These are phyloP conservation scores for Pammene aurita DNA, from an alignment of 2,888 invertebrate genomes.

Conservation along the genomic window DNA sequence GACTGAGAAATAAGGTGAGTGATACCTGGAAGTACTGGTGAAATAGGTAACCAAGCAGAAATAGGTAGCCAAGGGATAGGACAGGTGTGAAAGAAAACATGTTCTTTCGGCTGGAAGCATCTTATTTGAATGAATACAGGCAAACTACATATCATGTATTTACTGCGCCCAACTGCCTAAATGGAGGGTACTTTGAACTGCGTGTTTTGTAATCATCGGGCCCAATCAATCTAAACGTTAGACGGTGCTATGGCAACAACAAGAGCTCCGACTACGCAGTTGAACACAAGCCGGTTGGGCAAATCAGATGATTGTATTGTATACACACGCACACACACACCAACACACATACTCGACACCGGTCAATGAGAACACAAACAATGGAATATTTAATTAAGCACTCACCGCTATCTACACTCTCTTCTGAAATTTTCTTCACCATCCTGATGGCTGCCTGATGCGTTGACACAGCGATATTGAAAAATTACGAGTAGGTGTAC, in stretches of 20 bases:
- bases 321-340: conserved; percentile 1
- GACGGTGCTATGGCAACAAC: conserved; percentile 44
- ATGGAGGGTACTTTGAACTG: conserved; percentile 1
- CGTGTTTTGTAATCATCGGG: neutral
- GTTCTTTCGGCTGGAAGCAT: neutral
- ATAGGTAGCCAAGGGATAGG: neutral
- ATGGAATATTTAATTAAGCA: conserved; percentile 47
- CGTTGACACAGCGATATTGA: conserved; percentile 74
- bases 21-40: neutral
- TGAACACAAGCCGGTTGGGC: conserved; percentile 49
- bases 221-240: conserved; percentile 19
- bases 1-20: neutral
- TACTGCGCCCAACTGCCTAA: neutral
- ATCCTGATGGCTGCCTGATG: conserved; percentile 74
- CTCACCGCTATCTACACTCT: conserved; percentile 83
- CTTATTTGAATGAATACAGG: neutral
- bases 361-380: conserved; percentile 38
- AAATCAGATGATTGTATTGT: conserved; percentile 42
- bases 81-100: neutral
- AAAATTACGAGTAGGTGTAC: conserved; percentile 75
- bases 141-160: too few relatives aligned
- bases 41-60: neutral
- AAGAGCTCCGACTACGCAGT: conserved; percentile 53
- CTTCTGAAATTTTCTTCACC: conserved; percentile 84
- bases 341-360: conserved; percentile 20